Percentiles rank a stretch among this genome's conserved stretches.
Conservation (phyloP, 2,797 vertebrate genomes). For the Lycodopsis pacificus region DNA sequence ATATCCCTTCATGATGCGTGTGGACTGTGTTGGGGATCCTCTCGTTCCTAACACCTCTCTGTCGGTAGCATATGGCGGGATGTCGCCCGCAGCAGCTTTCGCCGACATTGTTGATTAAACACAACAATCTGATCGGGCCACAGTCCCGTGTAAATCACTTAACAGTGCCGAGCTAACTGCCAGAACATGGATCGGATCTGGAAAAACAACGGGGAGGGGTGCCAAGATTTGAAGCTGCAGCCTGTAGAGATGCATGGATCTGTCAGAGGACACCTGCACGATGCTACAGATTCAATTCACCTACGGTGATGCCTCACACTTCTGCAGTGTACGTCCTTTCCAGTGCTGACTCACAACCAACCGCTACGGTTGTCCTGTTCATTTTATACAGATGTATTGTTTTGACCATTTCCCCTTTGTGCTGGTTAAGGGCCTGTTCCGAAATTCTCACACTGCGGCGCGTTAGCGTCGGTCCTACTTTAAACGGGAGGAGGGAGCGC, state of each 20-base stretch:
- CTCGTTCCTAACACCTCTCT: constrained; percentile 24
- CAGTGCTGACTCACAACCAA: constrained; percentile 9
- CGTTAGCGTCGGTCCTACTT: constrained; percentile 35
- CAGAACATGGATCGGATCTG: constrained; percentile 64
- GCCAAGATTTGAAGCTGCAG: constrained; percentile 49
- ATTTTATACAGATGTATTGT: background rate
- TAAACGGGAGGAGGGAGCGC: constrained; percentile 22
- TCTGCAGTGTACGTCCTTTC: constrained; percentile 24
- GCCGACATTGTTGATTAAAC: constrained; percentile 55
- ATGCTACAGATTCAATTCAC: constrained; percentile 57
- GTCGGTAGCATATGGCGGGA: constrained; percentile 25
- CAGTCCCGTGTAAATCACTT: constrained; percentile 55
- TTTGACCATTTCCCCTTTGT: constrained; percentile 29
- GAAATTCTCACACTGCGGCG: constrained; percentile 26
- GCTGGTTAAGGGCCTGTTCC: constrained; percentile 30
- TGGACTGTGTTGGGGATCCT: constrained; percentile 22
- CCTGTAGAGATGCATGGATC: constrained; percentile 48
- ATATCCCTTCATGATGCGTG: constrained; percentile 52
- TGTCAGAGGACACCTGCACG: constrained; percentile 57
- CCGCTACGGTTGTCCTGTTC: constrained; percentile 5
- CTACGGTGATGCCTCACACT: constrained; percentile 8
- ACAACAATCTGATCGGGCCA: constrained; percentile 63
- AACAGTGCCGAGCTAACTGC: constrained; percentile 45
- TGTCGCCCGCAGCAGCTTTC: constrained; percentile 48
- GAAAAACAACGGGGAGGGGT: constrained; percentile 25